Evolutionary conservation across 2,888 invertebrate genomes (phyloP).

Genomic region (Abrostola tripartita): DNA sequence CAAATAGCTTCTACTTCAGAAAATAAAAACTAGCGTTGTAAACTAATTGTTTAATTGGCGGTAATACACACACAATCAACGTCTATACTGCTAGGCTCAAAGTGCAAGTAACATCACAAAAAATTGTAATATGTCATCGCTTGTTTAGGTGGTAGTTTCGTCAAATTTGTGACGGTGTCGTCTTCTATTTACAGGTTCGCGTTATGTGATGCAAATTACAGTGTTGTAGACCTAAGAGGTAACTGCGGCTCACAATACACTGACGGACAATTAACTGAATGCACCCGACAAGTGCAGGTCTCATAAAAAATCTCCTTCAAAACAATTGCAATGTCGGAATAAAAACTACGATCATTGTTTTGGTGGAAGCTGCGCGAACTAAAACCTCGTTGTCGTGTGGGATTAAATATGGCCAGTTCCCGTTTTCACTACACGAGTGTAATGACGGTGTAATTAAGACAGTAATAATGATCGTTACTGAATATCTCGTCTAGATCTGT

Average conservation of each 20-base stretch:
- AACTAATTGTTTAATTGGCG: constrained; percentile 29
- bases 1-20: constrained; percentile 9
- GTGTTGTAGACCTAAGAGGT: background rate
- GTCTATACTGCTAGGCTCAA: constrained; percentile 1
- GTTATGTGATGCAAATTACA: background rate
- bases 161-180: background rate
- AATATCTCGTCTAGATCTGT: constrained; percentile 60
- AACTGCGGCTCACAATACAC: constrained; percentile 1
- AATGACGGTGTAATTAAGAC: constrained; percentile 61
- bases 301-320: constrained; percentile 30
- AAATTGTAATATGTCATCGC: constrained; percentile 8
- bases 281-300: constrained; percentile 13
- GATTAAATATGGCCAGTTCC: constrained; percentile 20
- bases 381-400: constrained; percentile 18
- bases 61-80: constrained; percentile 21
- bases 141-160: constrained; percentile 6
- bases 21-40: constrained; percentile 16
- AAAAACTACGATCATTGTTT: constrained; percentile 42
- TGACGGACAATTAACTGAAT: background rate
- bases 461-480: constrained; percentile 53
- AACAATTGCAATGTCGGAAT: constrained; percentile 21
- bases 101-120: constrained; percentile 17
- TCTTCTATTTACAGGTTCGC: background rate
- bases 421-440: constrained; percentile 49
- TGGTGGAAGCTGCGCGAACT: constrained; percentile 22